Evolutionary conservation across 2,888 invertebrate genomes (phyloP).

Genomic region (Perdita meconis): DNA sequence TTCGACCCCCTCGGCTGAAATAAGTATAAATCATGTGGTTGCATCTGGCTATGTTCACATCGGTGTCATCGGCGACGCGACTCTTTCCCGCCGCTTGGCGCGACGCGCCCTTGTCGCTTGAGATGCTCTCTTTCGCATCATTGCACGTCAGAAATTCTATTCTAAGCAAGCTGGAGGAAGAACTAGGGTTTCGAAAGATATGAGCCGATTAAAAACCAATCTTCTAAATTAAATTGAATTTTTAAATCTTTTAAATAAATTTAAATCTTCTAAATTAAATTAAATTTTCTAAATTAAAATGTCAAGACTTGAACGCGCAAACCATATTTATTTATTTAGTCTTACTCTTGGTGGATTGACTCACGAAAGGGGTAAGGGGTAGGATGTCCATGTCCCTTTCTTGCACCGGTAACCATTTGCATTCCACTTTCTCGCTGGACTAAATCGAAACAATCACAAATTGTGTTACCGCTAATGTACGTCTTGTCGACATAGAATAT

Average conservation of each 20-base stretch:
- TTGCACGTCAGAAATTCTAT: neutral
- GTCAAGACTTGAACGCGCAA: too few relatives aligned
- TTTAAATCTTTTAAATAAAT: too few relatives aligned
- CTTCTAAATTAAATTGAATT: too few relatives aligned
- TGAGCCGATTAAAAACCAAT: too few relatives aligned
- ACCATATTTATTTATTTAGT: conserved; percentile 10
- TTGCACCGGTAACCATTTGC: conserved; percentile 41
- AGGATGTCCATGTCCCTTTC: conserved; percentile 23
- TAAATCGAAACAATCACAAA: conserved; percentile 30
- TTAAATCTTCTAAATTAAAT: too few relatives aligned
- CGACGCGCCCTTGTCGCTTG: conserved; percentile 11
- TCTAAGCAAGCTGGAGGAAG: neutral
- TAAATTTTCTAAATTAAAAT: too few relatives aligned
- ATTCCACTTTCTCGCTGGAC: conserved; percentile 39
- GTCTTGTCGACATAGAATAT: neutral
- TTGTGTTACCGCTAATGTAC: conserved; percentile 9
- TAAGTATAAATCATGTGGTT: conserved; percentile 63
- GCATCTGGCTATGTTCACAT: conserved; percentile 42
- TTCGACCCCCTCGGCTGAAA: conserved; percentile 54
- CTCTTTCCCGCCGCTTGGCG: conserved; percentile 7
- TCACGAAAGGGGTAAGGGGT: conserved; percentile 45
- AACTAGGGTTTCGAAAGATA: neutral
- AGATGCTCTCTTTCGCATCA: neutral
- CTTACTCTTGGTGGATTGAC: conserved; percentile 14
- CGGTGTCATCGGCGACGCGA: conserved; percentile 54